Evolutionary conservation across 2,113 vertebrate genomes (phyloP).

Genomic region (Micromys minutus): DNA sequence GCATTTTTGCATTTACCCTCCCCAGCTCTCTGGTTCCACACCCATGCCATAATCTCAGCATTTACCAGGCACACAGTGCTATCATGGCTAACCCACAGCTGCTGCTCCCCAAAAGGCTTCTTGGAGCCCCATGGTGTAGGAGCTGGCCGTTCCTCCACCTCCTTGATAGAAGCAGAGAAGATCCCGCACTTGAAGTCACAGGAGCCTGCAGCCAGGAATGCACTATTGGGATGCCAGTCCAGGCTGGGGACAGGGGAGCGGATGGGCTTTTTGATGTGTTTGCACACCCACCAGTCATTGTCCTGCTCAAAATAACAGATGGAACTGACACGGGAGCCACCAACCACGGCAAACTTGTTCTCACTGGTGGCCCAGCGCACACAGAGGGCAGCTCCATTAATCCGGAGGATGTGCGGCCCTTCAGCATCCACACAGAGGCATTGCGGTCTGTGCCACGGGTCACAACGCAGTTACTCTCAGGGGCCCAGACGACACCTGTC

Average conservation of each 20-base stretch:
- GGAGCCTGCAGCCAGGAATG: slow-evolving; percentile 95
- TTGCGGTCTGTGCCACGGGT: no score
- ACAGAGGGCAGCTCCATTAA: no score
- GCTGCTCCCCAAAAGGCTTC: slow-evolving; percentile 94
- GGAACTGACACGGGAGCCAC: no score
- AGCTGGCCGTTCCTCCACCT: slow-evolving; percentile 96
- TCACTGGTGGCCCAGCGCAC: no score
- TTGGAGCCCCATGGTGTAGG: slow-evolving; percentile 97
- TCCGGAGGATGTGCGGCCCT: no score
- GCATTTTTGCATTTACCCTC: no score
- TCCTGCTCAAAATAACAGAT: no score
- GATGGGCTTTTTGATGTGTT: slow-evolving; percentile 99
- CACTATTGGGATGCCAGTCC: slow-evolving; percentile 98
- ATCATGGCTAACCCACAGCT: slow-evolving; percentile 97
- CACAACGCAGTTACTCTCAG: no score
- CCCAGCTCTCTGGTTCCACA: rapidly evolving
- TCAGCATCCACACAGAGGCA: no score
- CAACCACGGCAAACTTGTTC: no score
- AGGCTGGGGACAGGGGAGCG: slow-evolving; percentile 96
- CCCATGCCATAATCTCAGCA: slow-evolving; percentile 91
- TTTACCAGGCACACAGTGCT: slow-evolving; percentile 94
- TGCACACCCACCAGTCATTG: slow-evolving; percentile 99
- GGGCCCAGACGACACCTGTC: no score
- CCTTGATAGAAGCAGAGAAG: slow-evolving; percentile 98
- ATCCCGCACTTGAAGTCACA: slow-evolving; percentile 99